These are phyloP conservation scores for Chionomys nivalis DNA, from an alignment of 2,113 vertebrate species.

Conservation along the genomic window DNA sequence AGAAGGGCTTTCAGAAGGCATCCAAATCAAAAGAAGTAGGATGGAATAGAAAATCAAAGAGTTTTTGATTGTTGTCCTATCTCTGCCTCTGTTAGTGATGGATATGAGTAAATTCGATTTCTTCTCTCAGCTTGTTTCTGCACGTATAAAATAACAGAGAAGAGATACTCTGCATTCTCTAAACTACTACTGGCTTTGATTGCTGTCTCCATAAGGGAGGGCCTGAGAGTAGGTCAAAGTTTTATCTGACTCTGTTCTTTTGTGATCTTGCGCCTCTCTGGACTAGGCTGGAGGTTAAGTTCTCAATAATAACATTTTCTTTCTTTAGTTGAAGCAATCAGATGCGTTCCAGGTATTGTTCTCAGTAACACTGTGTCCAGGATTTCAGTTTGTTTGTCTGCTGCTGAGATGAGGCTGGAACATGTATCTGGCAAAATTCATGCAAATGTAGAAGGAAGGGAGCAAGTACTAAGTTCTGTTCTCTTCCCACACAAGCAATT, in stretches of 20 bases:
- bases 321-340: conserved; percentile 16
- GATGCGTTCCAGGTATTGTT: neutral
- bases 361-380: neutral
- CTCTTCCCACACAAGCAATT: neutral
- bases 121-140: conserved; percentile 9
- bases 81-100: neutral
- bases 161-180: neutral
- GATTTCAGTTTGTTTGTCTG: conserved; percentile 48
- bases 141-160: neutral
- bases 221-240: neutral
- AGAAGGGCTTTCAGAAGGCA: neutral
- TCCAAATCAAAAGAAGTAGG: neutral
- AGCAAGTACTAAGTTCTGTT: neutral
- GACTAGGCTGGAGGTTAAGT: neutral
- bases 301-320: conserved; percentile 7
- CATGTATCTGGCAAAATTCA: neutral
- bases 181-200: neutral
- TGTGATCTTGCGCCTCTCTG: conserved; percentile 9
- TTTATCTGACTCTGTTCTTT: neutral
- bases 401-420: neutral
- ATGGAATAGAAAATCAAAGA: neutral
- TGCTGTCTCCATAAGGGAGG: neutral
- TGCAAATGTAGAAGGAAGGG: neutral
- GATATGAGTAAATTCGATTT: neutral
- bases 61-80: conserved; percentile 14